Evolutionary conservation across 2,113 vertebrate species (phyloP).

Genomic region (Triplophysa rosa): DNA sequence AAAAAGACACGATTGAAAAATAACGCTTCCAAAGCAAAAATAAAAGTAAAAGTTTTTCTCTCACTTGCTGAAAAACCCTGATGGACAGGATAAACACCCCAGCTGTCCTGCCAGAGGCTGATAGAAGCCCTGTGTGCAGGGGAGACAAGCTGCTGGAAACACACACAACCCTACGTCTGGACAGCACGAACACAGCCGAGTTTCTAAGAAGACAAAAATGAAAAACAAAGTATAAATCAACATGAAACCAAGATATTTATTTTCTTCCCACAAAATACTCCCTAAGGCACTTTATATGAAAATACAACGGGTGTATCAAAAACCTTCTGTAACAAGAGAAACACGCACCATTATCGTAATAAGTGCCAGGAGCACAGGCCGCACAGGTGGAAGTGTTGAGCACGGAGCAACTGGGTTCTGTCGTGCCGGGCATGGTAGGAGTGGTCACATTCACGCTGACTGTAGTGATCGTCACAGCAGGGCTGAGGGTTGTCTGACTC

Average conservation of each 20-base stretch:
- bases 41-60: constrained; percentile 13
- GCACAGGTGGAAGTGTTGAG: constrained; percentile 77
- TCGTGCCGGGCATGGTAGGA: constrained; percentile 61
- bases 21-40: not conserved
- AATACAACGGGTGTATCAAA: not conserved
- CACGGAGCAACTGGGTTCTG: constrained; percentile 68
- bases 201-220: constrained; percentile 61
- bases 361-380: constrained; percentile 75
- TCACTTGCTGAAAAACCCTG: constrained; percentile 79
- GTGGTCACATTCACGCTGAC: constrained; percentile 58
- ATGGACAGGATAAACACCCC: constrained; percentile 76
- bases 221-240: not conserved
- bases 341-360: constrained; percentile 70
- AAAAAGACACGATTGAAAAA: not conserved
- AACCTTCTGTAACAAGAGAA: not conserved
- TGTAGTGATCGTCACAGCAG: constrained; percentile 66
- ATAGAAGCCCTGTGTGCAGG: constrained; percentile 76
- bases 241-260: not conserved
- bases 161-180: constrained; percentile 65
- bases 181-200: constrained; percentile 78
- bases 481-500: constrained; percentile 72
- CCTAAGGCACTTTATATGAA: not conserved
- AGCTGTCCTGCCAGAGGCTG: constrained; percentile 75
- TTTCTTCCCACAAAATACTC: too few species aligned
- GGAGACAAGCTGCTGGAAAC: constrained; percentile 69